Conservation (phyloP, 2,113 vertebrate genomes). For the Cynoglossus semilaevis region DNA sequence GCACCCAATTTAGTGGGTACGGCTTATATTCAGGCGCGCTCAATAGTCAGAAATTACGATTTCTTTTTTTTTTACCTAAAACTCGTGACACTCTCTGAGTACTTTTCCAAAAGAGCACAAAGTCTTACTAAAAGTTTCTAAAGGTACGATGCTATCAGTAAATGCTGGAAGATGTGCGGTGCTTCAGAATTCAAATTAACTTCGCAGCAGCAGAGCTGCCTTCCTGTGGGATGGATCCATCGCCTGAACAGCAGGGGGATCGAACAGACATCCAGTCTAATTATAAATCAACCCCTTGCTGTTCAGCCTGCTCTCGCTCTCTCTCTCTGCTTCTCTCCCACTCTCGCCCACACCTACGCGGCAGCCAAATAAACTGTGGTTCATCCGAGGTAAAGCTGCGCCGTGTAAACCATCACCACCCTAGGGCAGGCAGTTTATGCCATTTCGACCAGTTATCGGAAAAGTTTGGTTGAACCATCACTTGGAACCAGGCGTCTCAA, state of each 20-base stretch:
- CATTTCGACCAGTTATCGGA: constrained; percentile 27
- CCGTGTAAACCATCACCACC: constrained; percentile 52
- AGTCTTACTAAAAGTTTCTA: constrained; percentile 11
- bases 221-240: constrained; percentile 58
- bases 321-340: constrained; percentile 4
- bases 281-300: constrained; percentile 70
- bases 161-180: constrained; percentile 41
- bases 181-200: constrained; percentile 61
- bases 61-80: no score
- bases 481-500: no score
- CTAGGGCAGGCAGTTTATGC: constrained; percentile 14
- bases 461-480: constrained; percentile 7
- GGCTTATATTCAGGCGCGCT: no score
- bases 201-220: constrained; percentile 52
- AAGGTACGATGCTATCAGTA: constrained; percentile 26
- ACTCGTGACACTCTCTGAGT: not conserved
- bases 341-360: constrained; percentile 53
- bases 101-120: not conserved
- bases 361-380: constrained; percentile 65
- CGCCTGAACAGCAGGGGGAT: constrained; percentile 64
- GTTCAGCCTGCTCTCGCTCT: constrained; percentile 36
- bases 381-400: constrained; percentile 68
- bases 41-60: no score
- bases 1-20: no score
- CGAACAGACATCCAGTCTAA: constrained; percentile 62